Evolutionary conservation across 1,140 invertebrate species (phyloP).

Genomic region (Aphaenogaster rudis): DNA sequence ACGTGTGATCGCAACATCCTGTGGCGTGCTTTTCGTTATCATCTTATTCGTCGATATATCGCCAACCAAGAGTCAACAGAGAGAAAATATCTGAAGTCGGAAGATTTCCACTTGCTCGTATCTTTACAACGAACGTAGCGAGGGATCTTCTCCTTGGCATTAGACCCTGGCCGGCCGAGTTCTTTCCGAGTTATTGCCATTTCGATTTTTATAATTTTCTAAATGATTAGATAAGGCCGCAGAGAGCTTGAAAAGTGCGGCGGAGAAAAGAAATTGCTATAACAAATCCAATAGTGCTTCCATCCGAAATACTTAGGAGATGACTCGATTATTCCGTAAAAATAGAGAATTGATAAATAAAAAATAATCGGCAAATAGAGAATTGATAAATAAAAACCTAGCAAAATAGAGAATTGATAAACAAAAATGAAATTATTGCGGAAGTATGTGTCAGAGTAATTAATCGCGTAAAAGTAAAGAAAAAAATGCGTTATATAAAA

Average conservation of each 20-base stretch:
- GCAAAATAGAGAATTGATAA: neutral
- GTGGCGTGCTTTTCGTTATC: slow-evolving; percentile 52
- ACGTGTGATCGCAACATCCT: neutral
- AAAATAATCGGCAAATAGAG: neutral
- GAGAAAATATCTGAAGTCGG: slow-evolving; percentile 46
- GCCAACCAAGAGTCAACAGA: slow-evolving; percentile 43
- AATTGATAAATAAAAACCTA: neutral
- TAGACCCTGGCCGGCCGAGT: slow-evolving; percentile 65
- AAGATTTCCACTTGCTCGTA: slow-evolving; percentile 74
- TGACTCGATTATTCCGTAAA: neutral
- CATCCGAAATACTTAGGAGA: neutral
- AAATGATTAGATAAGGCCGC: slow-evolving; percentile 74
- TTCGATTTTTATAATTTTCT: slow-evolving; percentile 67
- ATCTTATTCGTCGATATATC: slow-evolving; percentile 19
- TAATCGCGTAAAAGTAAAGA: neutral
- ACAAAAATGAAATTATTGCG: neutral
- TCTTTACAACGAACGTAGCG: slow-evolving; percentile 18
- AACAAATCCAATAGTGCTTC: neutral
- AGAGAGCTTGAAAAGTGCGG: neutral
- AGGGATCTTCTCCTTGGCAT: slow-evolving; percentile 74
- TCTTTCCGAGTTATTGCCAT: slow-evolving; percentile 30
- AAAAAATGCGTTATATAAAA: neutral
- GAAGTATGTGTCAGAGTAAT: neutral
- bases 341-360: neutral
- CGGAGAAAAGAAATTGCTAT: neutral